Evolutionary conservation across 2,113 vertebrate species (phyloP).

Genomic region (Brachyistius frenatus): DNA sequence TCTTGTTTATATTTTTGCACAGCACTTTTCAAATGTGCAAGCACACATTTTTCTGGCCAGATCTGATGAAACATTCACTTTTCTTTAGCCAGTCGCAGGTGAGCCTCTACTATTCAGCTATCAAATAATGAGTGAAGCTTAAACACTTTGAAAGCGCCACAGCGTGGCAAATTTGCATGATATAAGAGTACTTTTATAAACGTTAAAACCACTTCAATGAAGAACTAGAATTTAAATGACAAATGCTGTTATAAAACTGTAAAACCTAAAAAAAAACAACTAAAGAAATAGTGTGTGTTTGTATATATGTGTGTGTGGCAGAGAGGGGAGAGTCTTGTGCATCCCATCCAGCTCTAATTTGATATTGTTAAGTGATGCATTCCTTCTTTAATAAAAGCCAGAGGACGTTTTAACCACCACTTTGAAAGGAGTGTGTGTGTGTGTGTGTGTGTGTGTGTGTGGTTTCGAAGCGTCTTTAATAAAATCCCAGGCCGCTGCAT

Average conservation of each 20-base stretch:
- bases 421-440: conserved; percentile 42
- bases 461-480: conserved; percentile 19
- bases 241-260: conserved; percentile 28
- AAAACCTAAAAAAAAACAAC: conserved; percentile 17
- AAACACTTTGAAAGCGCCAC: too few relatives aligned
- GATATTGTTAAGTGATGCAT: conserved; percentile 76
- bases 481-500: conserved; percentile 2
- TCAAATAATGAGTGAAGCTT: too few relatives aligned
- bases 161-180: too few relatives aligned
- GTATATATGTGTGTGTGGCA: background rate
- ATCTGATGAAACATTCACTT: too few relatives aligned
- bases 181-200: too few relatives aligned
- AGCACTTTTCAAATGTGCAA: too few relatives aligned
- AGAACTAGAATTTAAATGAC: conserved; percentile 25
- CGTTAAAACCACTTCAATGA: conserved; percentile 8
- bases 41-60: too few relatives aligned
- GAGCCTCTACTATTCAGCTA: background rate
- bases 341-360: conserved; percentile 59
- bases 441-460: conserved; percentile 38
- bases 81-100: background rate
- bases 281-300: background rate
- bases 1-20: too few relatives aligned
- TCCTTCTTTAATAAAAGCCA: conserved; percentile 72
- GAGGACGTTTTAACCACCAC: conserved; percentile 42
- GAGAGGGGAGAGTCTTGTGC: conserved; percentile 21